Conservation (phyloP, 2,888 invertebrate species). For the Dione juno region DNA sequence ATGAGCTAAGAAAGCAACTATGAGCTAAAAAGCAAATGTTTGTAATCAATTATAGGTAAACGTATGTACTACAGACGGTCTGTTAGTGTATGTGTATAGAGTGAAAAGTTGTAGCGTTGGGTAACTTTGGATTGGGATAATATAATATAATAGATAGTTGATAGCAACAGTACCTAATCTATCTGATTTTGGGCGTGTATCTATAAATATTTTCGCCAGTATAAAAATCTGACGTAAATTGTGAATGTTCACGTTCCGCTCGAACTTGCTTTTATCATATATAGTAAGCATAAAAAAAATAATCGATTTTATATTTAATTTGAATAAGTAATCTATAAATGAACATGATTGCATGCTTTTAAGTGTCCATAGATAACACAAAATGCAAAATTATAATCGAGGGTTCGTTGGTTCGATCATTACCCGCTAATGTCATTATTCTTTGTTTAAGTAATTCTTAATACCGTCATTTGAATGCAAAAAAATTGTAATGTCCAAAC, state of each 20-base stretch:
- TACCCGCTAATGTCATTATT: neutral
- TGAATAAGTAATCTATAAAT: neutral
- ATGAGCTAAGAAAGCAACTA: neutral
- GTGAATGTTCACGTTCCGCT: neutral
- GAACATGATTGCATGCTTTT: neutral
- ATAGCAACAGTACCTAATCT: neutral
- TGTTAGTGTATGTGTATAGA: neutral
- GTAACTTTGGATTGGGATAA: neutral
- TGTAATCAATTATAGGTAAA: neutral
- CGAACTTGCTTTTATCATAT: neutral
- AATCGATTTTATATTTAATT: neutral
- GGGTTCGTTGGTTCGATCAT: neutral
- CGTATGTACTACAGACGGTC: neutral
- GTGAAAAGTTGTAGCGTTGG: neutral
- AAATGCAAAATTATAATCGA: neutral
- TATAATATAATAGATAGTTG: neutral
- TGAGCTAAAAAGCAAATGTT: too few species aligned
- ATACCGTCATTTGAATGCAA: neutral
- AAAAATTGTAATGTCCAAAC: neutral
- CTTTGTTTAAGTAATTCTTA: neutral
- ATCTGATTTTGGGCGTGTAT: too few species aligned
- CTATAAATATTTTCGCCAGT: neutral
- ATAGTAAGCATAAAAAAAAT: too few species aligned
- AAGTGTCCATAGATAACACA: slow-evolving; percentile 1
- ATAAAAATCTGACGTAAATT: neutral